Conservation (phyloP, 2,888 invertebrate genomes). For the Oscheius onirici region DNA sequence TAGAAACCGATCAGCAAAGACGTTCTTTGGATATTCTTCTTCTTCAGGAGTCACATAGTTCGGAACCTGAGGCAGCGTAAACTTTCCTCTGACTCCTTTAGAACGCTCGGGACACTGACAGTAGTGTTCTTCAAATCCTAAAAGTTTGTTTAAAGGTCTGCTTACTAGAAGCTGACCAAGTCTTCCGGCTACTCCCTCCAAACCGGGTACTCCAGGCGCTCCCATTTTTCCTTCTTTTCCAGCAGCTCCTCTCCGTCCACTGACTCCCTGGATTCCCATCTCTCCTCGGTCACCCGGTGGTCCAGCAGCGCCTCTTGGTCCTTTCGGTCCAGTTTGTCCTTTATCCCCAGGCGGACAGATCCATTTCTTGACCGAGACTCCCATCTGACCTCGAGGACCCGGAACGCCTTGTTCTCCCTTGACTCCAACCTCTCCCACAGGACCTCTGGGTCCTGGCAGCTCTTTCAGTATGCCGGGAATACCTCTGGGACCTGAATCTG, state of each 20-base stretch:
- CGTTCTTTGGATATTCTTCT: conserved; percentile 6
- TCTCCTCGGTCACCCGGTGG: conserved; percentile 13
- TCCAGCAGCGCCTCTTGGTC: conserved; percentile 4
- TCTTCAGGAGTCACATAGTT: not conserved
- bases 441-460: conserved; percentile 7
- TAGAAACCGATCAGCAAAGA: not conserved
- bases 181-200: conserved; percentile 1
- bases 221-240: not conserved
- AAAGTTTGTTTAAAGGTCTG: not conserved
- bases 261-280: conserved; percentile 15
- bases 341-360: conserved; percentile 29
- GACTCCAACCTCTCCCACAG: not conserved
- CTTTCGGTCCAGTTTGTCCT: conserved; percentile 12
- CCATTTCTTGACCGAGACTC: conserved; percentile 29
- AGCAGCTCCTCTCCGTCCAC: conserved; percentile 8
- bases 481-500: conserved; percentile 2
- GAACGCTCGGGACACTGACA: conserved; percentile 28
- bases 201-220: not conserved
- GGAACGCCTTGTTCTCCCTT: conserved; percentile 7
- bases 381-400: conserved; percentile 16
- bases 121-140: conserved; percentile 22
- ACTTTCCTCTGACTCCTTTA: conserved; percentile 23
- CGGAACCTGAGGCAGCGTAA: not conserved
- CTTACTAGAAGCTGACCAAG: not conserved
- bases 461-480: conserved; percentile 5